Percentiles rank a stretch among this genome's conserved stretches.
Conservation (phyloP, 2,888 invertebrate species). For the Disparrhopalites patrizii region DNA sequence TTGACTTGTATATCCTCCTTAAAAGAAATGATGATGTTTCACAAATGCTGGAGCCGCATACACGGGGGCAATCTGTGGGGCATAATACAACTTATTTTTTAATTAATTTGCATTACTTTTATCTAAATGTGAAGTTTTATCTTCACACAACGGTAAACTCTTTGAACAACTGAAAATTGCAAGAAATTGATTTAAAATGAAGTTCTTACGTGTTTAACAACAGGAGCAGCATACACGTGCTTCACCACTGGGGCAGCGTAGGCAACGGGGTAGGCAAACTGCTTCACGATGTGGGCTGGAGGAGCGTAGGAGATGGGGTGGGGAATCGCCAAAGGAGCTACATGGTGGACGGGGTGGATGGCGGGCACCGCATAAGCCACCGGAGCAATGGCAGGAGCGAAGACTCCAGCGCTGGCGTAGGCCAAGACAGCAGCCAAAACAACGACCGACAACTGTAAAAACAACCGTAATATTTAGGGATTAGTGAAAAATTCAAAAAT, state of each 20-base stretch:
- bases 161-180: too few relatives aligned
- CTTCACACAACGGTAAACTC: too few relatives aligned
- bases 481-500: background rate
- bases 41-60: slow-evolving; percentile 12
- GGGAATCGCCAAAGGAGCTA: slow-evolving; percentile 3
- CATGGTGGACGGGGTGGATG: slow-evolving; percentile 8
- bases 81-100: too few relatives aligned
- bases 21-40: background rate
- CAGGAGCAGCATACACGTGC: slow-evolving; percentile 18
- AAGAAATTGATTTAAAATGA: too few relatives aligned
- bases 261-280: slow-evolving; percentile 23
- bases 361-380: slow-evolving; percentile 11
- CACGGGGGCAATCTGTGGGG: background rate
- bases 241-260: background rate
- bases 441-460: slow-evolving; percentile 26
- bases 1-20: too few relatives aligned
- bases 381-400: slow-evolving; percentile 24
- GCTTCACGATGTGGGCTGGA: slow-evolving; percentile 25
- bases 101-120: too few relatives aligned
- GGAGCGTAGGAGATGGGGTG: slow-evolving; percentile 15
- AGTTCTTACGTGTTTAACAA: slow-evolving; percentile 22
- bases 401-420: slow-evolving; percentile 31
- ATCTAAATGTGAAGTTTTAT: too few relatives aligned
- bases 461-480: too few relatives aligned
- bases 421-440: slow-evolving; percentile 31